These are phyloP conservation scores for Drosophila fulvimacula DNA, from an alignment of 2,888 invertebrate genomes.

Conservation along the genomic window DNA sequence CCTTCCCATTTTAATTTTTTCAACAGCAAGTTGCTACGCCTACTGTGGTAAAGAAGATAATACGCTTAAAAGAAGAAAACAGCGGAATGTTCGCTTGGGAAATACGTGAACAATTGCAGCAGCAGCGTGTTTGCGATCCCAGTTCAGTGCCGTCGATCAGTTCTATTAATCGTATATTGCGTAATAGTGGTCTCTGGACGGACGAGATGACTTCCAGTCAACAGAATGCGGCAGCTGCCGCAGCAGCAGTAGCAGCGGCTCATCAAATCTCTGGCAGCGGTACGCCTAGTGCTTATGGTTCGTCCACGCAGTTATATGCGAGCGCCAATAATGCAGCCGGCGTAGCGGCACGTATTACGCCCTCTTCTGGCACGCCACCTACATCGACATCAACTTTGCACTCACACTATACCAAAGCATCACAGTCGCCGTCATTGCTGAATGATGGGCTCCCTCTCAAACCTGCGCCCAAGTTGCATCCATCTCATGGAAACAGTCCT, in stretches of 20 bases:
- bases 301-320: conserved; percentile 49
- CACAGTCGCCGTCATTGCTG: conserved; percentile 32
- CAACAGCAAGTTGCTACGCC: conserved; percentile 98
- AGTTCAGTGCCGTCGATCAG: conserved; percentile 97
- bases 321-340: conserved; percentile 28
- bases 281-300: conserved; percentile 38
- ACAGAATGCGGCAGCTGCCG: conserved; percentile 82
- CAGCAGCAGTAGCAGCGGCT: conserved; percentile 73
- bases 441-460: conserved; percentile 75
- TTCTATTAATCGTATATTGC: conserved; percentile 96
- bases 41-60: conserved; percentile 96
- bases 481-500: conserved; percentile 33
- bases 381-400: conserved; percentile 37
- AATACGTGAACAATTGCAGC: conserved; percentile 94
- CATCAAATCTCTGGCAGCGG: conserved; percentile 49
- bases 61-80: conserved; percentile 96
- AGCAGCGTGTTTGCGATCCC: conserved; percentile 95
- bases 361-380: conserved; percentile 38
- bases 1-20: conserved; percentile 35
- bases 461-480: conserved; percentile 81
- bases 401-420: conserved; percentile 44
- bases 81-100: conserved; percentile 99
- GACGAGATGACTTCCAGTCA: conserved; percentile 86
- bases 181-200: conserved; percentile 94
- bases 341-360: conserved; percentile 26